A percentile compares a stretch with the other conserved stretches of the same genome.
phyloP scores from a whole-genome alignment of 2,113 vertebrate species.

The Ophiodon elongatus region DNA sequence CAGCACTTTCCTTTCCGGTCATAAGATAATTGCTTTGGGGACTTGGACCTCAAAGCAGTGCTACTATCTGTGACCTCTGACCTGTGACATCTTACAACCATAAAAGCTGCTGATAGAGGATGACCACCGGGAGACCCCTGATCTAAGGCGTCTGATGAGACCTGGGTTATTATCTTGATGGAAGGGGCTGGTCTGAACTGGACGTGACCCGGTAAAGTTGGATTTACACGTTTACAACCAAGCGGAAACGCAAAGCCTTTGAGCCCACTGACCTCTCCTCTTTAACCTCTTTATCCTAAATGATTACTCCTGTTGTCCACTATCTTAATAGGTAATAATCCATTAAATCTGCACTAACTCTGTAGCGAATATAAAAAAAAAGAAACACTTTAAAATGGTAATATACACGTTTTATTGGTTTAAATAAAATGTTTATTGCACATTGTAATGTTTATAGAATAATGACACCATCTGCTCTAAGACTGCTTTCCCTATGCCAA shows the following conservation, averaged over 20 bases:
- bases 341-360: not conserved
- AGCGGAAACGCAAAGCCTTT: not conserved
- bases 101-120: constrained; percentile 17
- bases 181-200: constrained; percentile 7
- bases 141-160: not conserved
- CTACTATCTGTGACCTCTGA: constrained; percentile 41
- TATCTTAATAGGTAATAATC: not conserved
- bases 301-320: not conserved
- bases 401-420: too few relatives aligned
- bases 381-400: too few relatives aligned
- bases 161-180: constrained; percentile 20
- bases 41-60: not conserved
- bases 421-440: too few relatives aligned
- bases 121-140: not conserved
- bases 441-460: too few relatives aligned
- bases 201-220: not conserved
- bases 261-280: constrained; percentile 21
- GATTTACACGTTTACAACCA: constrained; percentile 15
- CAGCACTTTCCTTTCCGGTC: not conserved
- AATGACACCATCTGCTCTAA: too few relatives aligned
- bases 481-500: too few relatives aligned
- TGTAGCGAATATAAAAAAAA: not conserved
- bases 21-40: constrained; percentile 24
- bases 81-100: constrained; percentile 3
- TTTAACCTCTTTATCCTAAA: not conserved